Evolutionary conservation across 2,797 vertebrate species (phyloP).

Genomic region (Danio albolineatus): DNA sequence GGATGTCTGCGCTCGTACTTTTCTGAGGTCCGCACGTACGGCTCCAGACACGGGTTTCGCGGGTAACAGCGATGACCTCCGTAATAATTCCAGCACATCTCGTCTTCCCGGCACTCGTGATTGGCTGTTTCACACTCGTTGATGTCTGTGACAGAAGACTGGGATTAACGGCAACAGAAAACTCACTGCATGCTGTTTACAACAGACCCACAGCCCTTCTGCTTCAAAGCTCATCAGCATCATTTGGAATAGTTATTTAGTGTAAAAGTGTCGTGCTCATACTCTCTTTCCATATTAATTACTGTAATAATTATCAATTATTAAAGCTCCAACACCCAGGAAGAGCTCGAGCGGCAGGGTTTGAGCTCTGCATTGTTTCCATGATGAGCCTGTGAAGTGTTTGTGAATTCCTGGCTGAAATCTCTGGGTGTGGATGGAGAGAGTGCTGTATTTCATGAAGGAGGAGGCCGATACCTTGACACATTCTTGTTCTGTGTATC

Average conservation of each 20-base stretch:
- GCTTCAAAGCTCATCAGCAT: no score
- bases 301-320: no score
- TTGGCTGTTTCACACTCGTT: constrained; percentile 92
- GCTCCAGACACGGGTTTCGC: constrained; percentile 92
- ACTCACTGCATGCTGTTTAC: no score
- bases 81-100: constrained; percentile 96
- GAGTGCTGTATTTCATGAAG: constrained; percentile 46
- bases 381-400: constrained; percentile 59
- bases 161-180: no score
- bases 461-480: constrained; percentile 85
- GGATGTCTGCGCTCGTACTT: constrained; percentile 77
- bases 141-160: constrained; percentile 80
- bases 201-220: no score
- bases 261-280: no score
- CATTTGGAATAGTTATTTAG: no score
- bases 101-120: constrained; percentile 90
- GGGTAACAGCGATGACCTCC: constrained; percentile 96
- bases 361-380: constrained; percentile 68
- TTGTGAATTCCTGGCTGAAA: constrained; percentile 61
- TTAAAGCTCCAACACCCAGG: no score
- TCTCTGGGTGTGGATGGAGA: constrained; percentile 48
- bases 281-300: no score
- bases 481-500: constrained; percentile 90
- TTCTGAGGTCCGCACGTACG: constrained; percentile 88
- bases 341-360: background rate